phyloP scores from a whole-genome alignment of 2,888 invertebrate genomes.

The Panopea generosa region DNA sequence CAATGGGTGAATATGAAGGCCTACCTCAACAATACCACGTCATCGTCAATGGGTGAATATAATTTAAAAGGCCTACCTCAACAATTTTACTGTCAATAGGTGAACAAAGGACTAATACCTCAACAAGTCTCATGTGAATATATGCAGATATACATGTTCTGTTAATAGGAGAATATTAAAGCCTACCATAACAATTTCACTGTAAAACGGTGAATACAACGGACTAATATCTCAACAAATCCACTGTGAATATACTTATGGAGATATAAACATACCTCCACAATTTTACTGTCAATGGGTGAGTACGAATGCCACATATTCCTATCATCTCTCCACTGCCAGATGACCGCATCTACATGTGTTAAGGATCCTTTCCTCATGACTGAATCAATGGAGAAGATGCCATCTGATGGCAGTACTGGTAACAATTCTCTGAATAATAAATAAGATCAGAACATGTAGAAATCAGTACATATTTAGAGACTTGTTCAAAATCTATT shows the following conservation, averaged over 20 bases:
- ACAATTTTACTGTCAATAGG: constrained; percentile 97
- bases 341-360: constrained; percentile 91
- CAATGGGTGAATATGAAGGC: constrained; percentile 92
- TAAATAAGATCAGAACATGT: no score
- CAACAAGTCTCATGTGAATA: constrained; percentile 96
- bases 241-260: constrained; percentile 96
- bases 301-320: constrained; percentile 96
- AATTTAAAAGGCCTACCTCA: constrained; percentile 89
- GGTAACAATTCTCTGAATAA: constrained; percentile 94
- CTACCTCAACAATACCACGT: constrained; percentile 95
- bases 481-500: no score
- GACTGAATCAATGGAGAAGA: constrained; percentile 96
- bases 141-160: no score
- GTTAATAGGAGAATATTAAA: no score
- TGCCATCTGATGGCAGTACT: constrained; percentile 96
- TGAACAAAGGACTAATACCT: constrained; percentile 96
- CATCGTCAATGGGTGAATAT: no score
- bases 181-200: constrained; percentile 94
- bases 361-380: constrained; percentile 87
- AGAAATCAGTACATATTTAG: no score
- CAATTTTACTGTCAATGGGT: constrained; percentile 95
- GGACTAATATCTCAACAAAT: constrained; percentile 93
- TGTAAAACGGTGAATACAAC: constrained; percentile 96
- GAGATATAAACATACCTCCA: constrained; percentile 95
- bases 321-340: constrained; percentile 99